A percentile compares a stretch with the other conserved stretches of the same genome.
Conservation (phyloP, 2,113 vertebrate genomes). For the Grallaria varia region DNA sequence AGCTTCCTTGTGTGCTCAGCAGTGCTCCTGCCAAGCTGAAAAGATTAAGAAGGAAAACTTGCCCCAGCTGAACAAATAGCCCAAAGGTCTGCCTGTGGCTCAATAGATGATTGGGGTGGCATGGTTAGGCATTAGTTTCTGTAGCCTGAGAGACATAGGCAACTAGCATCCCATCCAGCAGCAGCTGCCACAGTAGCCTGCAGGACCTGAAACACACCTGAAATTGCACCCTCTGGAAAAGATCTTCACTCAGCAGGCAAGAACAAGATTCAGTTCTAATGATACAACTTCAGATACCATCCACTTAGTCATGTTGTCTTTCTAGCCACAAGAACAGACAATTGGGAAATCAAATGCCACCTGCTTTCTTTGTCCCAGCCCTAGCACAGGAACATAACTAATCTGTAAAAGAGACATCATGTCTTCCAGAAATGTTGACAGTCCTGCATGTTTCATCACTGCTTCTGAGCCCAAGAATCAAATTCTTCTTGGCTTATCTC, state of each 20-base stretch:
- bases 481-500: constrained; percentile 16
- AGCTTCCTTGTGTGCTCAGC: constrained; percentile 66
- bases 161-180: background rate
- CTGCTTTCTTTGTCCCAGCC: background rate
- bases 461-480: background rate
- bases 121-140: background rate
- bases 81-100: constrained; percentile 31
- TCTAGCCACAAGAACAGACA: background rate
- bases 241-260: background rate
- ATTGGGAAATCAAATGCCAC: background rate
- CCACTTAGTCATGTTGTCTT: background rate
- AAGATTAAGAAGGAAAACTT: constrained; percentile 60
- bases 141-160: constrained; percentile 17
- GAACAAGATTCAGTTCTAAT: background rate
- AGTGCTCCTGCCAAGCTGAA: constrained; percentile 53
- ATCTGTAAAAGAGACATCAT: constrained; percentile 6
- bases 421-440: background rate
- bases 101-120: background rate
- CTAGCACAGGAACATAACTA: background rate
- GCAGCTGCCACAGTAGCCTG: background rate
- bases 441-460: background rate
- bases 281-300: background rate
- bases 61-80: constrained; percentile 64
- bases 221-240: background rate
- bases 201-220: background rate